Evolutionary conservation across 1,140 invertebrate species (phyloP).

Genomic region (Ruditapes philippinarum): DNA sequence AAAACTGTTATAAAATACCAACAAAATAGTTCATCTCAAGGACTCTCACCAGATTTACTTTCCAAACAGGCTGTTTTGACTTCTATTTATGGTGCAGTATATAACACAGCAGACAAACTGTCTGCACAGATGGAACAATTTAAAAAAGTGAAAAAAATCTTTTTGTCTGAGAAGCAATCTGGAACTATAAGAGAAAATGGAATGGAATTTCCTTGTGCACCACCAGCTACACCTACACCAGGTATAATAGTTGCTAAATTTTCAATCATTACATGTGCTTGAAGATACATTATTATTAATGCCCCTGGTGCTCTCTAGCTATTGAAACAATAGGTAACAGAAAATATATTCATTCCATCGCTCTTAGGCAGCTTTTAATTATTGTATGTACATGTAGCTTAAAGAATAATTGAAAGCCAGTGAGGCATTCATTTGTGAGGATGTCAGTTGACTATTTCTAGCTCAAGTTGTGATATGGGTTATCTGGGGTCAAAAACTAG

Average conservation of each 20-base stretch:
- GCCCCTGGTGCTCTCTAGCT: too few species aligned
- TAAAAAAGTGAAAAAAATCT: slow-evolving; percentile 78
- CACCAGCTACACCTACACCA: slow-evolving; percentile 83
- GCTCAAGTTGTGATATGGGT: too few species aligned
- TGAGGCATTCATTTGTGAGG: too few species aligned
- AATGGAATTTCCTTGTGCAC: slow-evolving; percentile 80
- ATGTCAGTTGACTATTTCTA: too few species aligned
- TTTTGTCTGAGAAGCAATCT: slow-evolving; percentile 82
- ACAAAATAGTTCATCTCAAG: neutral
- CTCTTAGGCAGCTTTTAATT: too few species aligned
- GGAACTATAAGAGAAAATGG: slow-evolving; percentile 78
- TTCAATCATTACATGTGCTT: too few species aligned
- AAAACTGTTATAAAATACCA: slow-evolving; percentile 22
- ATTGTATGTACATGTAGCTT: too few species aligned
- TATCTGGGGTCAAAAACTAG: too few species aligned
- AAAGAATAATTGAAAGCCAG: too few species aligned
- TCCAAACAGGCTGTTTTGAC: slow-evolving; percentile 52
- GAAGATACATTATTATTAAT: too few species aligned
- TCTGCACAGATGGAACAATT: slow-evolving; percentile 46
- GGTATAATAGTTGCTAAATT: slow-evolving; percentile 61
- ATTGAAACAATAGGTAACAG: too few species aligned
- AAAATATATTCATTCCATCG: too few species aligned
- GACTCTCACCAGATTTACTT: neutral
- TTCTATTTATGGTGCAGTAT: slow-evolving; percentile 59
- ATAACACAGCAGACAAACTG: slow-evolving; percentile 38